Evolutionary conservation across 92 coral and sea anemone genomes (phyloP).

Genomic region (Hydrozoanthus gracilis): DNA sequence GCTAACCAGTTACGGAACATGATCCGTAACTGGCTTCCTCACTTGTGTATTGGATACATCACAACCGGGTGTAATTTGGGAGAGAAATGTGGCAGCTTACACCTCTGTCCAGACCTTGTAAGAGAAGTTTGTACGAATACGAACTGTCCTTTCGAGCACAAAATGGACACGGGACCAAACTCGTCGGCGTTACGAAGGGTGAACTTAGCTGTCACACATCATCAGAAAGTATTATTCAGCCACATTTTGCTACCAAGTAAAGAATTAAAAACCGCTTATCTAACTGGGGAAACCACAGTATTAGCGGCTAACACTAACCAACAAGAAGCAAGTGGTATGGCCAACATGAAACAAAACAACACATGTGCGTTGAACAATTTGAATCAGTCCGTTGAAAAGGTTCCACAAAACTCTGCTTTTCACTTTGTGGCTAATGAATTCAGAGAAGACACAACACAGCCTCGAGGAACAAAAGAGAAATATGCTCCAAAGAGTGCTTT

Average conservation of each 20-base stretch:
- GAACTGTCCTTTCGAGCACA: conserved; percentile 28
- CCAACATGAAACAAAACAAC: neutral
- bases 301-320: neutral
- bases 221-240: neutral
- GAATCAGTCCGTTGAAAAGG: neutral
- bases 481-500: neutral
- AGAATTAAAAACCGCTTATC: neutral
- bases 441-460: neutral
- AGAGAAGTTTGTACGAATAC: neutral
- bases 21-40: conserved; percentile 56
- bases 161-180: conserved; percentile 1
- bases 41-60: conserved; percentile 47
- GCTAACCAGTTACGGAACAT: conserved; percentile 26
- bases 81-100: conserved; percentile 41
- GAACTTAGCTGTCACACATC: neutral
- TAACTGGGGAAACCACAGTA: neutral
- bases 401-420: neutral
- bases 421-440: neutral
- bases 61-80: conserved; percentile 22
- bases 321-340: neutral
- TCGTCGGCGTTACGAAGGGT: neutral
- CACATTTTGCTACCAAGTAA: conserved; percentile 10
- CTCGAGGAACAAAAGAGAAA: neutral
- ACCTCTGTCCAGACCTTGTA: conserved; percentile 47
- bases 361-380: neutral